phyloP scores from a whole-genome alignment of 2,113 vertebrate genomes.

The Mirza zaza region DNA sequence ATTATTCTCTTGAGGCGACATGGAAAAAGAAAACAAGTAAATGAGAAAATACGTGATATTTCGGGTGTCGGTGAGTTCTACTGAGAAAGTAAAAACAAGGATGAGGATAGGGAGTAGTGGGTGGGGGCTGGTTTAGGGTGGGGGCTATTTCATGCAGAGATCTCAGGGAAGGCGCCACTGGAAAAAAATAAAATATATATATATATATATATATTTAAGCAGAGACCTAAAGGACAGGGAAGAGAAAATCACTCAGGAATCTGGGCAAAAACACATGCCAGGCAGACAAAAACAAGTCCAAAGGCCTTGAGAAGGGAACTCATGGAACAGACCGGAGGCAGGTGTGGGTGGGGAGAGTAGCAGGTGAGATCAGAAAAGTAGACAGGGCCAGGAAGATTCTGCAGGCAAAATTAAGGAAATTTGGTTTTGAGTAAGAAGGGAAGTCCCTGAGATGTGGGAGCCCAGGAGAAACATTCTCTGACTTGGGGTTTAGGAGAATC shows the following conservation, averaged over 20 bases:
- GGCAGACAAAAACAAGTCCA: background rate
- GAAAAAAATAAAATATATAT: too few relatives aligned
- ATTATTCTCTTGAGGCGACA: background rate
- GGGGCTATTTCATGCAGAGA: background rate
- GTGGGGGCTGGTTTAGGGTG: fast-evolving
- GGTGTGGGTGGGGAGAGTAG: background rate
- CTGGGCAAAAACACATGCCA: background rate
- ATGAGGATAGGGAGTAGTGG: background rate
- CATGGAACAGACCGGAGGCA: background rate
- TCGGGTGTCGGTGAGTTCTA: background rate
- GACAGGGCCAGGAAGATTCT: background rate
- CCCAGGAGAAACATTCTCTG: background rate
- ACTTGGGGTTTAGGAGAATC: background rate
- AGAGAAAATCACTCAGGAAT: background rate
- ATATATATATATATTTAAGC: too few relatives aligned
- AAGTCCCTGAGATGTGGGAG: background rate
- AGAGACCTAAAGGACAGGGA: background rate
- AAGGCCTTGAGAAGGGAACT: background rate
- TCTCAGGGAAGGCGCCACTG: background rate
- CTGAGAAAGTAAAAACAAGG: background rate
- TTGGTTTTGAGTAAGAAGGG: background rate
- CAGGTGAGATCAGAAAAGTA: background rate
- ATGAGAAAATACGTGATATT: background rate
- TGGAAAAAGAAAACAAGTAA: background rate
- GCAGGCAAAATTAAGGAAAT: background rate